Evolutionary conservation across 2,888 invertebrate species (phyloP).

Genomic region (Chaetogeoica ovagalla): DNA sequence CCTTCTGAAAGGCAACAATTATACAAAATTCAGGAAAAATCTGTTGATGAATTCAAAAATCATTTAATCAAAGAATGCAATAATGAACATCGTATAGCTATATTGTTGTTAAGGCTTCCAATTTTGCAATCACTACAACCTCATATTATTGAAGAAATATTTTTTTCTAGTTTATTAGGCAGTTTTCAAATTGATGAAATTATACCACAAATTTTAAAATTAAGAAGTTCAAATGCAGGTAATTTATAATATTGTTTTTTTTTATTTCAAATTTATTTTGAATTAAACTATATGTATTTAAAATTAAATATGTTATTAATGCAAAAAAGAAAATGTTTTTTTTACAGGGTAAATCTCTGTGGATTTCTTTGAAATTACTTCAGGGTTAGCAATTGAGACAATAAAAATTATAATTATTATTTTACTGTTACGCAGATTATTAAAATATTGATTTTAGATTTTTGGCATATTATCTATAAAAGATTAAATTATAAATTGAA

Average conservation of each 20-base stretch:
- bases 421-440: neutral
- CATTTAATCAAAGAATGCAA: slow-evolving; percentile 62
- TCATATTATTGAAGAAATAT: slow-evolving; percentile 82
- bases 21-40: slow-evolving; percentile 67
- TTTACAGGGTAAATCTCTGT: slow-evolving; percentile 21
- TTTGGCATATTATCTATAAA: neutral
- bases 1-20: slow-evolving; percentile 41
- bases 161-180: slow-evolving; percentile 88
- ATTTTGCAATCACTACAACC: slow-evolving; percentile 73
- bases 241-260: slow-evolving; percentile 34
- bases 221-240: slow-evolving; percentile 53
- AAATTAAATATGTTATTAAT: neutral
- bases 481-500: too few species aligned
- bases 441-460: neutral
- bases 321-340: neutral
- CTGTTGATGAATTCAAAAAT: slow-evolving; percentile 65
- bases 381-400: slow-evolving; percentile 31
- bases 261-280: neutral
- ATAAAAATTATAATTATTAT: neutral
- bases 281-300: neutral
- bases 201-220: slow-evolving; percentile 85
- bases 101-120: slow-evolving; percentile 72
- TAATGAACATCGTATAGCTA: slow-evolving; percentile 65
- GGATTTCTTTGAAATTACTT: slow-evolving; percentile 16
- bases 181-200: slow-evolving; percentile 94